Percentiles rank a stretch among this genome's conserved stretches.
Evolutionary conservation across 2,113 vertebrate species (phyloP).

Genomic region (Catharus minimus): DNA sequence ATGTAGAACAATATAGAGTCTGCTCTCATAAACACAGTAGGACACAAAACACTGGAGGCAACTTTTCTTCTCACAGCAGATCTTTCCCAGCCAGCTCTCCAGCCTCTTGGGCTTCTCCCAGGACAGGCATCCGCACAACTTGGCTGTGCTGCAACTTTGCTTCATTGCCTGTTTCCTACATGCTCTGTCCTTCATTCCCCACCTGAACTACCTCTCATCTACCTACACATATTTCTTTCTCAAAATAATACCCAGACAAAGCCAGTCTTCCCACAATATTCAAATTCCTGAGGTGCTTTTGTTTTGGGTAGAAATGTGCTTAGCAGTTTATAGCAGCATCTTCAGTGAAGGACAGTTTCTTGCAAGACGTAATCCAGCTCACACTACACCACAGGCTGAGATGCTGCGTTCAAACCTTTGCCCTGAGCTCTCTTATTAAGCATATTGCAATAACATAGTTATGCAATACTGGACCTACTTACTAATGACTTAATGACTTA

Average conservation of each 20-base stretch:
- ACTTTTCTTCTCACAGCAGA: not conserved
- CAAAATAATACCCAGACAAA: conserved; percentile 45
- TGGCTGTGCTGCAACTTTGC: not conserved
- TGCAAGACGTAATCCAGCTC: not conserved
- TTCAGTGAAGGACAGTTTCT: not conserved
- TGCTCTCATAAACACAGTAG: conserved; percentile 32
- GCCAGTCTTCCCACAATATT: not conserved
- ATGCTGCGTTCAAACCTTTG: not conserved
- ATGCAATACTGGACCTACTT: not conserved
- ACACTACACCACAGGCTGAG: not conserved
- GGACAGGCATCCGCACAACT: not conserved
- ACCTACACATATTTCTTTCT: not conserved
- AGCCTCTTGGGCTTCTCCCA: not conserved
- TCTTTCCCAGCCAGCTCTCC: not conserved
- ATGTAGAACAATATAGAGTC: conserved; percentile 30
- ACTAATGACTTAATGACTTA: not conserved
- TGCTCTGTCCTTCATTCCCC: not conserved
- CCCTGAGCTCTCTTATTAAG: not conserved
- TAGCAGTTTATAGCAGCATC: not conserved
- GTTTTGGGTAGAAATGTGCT: conserved; percentile 10
- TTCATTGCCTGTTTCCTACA: not conserved
- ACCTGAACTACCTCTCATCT: conserved; percentile 20
- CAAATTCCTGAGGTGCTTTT: conserved; percentile 30
- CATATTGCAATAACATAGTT: not conserved
- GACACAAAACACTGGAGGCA: conserved; percentile 5